These are phyloP conservation scores for Zoanthus sansibaricus DNA, from an alignment of 92 coral and sea anemone genomes.

Conservation along the genomic window DNA sequence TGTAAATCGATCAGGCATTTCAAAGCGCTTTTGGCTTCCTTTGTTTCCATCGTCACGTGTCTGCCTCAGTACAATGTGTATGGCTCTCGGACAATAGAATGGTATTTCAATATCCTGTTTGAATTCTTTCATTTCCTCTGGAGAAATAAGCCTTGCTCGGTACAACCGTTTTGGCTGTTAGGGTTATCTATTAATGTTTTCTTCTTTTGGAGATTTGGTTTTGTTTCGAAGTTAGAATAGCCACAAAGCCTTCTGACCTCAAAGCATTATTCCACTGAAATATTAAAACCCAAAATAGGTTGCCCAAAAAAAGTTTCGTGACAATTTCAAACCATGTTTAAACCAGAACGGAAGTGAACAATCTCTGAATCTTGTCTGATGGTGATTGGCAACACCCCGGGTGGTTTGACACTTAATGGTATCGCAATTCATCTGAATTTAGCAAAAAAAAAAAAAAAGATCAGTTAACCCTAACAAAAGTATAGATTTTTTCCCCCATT, in stretches of 20 bases:
- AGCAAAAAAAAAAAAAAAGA: no score
- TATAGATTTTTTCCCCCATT: no score
- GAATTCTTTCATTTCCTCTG: constrained; percentile 46
- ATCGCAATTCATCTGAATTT: no score
- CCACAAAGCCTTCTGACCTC: not conserved
- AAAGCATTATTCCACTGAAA: not conserved
- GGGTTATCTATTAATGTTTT: not conserved
- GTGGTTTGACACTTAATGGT: not conserved
- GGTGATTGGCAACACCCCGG: not conserved
- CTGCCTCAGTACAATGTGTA: constrained; percentile 17
- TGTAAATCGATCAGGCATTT: constrained; percentile 59
- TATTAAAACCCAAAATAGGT: not conserved
- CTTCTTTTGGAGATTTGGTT: not conserved
- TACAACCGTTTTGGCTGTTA: not conserved
- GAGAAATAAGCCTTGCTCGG: not conserved
- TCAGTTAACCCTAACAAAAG: no score
- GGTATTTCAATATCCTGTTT: constrained; percentile 41
- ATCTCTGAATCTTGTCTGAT: not conserved
- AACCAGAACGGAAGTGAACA: constrained; percentile 3
- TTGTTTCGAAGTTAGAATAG: not conserved
- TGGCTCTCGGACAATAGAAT: constrained; percentile 25
- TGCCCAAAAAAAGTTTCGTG: not conserved
- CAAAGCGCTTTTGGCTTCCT: constrained; percentile 84
- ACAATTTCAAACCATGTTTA: not conserved
- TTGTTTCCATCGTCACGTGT: constrained; percentile 50